phyloP scores from a whole-genome alignment of 2,113 vertebrate genomes.

The Callospermophilus lateralis region DNA sequence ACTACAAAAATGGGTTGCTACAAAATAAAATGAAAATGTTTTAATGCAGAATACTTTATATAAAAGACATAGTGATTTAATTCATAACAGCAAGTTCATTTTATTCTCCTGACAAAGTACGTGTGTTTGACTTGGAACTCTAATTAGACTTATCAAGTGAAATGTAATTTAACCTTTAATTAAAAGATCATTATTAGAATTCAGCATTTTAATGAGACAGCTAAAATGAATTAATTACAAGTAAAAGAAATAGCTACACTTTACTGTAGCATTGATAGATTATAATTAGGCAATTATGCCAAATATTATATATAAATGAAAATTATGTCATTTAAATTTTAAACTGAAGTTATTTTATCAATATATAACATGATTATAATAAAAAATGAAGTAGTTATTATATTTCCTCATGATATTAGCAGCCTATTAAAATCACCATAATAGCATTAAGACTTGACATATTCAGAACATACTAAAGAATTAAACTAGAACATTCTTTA shows the following conservation, averaged over 20 bases:
- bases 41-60: neutral
- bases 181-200: conserved; percentile 83
- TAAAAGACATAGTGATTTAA: conserved; percentile 3
- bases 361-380: conserved; percentile 16
- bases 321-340: conserved; percentile 77
- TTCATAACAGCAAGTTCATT: neutral
- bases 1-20: neutral
- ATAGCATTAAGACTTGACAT: neutral
- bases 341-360: conserved; percentile 48
- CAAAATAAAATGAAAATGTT: neutral
- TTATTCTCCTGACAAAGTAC: conserved; percentile 38
- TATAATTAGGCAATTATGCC: conserved; percentile 86
- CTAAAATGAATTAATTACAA: conserved; percentile 84
- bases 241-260: conserved; percentile 78
- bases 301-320: conserved; percentile 85
- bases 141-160: conserved; percentile 77
- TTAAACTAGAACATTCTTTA: neutral
- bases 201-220: conserved; percentile 86
- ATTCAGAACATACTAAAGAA: neutral
- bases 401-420: neutral
- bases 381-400: neutral
- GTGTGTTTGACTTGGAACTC: conserved; percentile 64
- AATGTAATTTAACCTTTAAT: conserved; percentile 85
- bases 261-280: conserved; percentile 80
- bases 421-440: neutral